These are phyloP conservation scores for Puma concolor DNA, from an alignment of 2,113 vertebrate species.

Conservation along the genomic window DNA sequence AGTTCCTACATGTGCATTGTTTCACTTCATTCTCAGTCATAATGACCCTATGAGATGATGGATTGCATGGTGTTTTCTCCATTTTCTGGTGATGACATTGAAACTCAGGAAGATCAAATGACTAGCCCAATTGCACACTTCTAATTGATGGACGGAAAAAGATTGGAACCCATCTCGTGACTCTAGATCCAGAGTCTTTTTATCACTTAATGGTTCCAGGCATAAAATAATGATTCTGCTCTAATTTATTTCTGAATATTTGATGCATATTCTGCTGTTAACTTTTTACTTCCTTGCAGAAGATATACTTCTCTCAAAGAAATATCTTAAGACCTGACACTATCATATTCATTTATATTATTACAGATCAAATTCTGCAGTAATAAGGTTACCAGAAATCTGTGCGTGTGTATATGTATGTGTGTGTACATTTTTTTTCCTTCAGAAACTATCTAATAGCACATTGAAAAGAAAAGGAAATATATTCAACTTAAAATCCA, in stretches of 20 bases:
- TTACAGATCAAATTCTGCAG: neutral
- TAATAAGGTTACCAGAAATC: neutral
- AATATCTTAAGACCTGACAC: neutral
- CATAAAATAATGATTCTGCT: neutral
- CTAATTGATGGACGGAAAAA: neutral
- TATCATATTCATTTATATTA: constrained; percentile 2
- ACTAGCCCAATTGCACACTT: neutral
- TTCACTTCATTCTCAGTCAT: neutral
- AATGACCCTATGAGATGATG: neutral
- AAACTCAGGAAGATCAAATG: neutral
- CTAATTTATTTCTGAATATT: neutral
- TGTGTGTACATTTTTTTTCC: neutral
- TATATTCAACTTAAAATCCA: neutral
- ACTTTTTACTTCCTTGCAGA: neutral
- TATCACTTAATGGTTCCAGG: neutral
- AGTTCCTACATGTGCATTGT: neutral
- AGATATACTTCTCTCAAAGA: constrained; percentile 13
- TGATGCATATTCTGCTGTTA: neutral
- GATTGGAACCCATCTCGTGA: neutral
- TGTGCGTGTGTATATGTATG: neutral
- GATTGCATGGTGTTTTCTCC: neutral
- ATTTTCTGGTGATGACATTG: constrained; percentile 38
- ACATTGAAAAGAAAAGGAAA: neutral
- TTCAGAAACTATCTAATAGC: neutral
- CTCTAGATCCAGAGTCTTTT: neutral